Base-by-base conservation (phyloP, 2,797 vertebrate species). In the Sebastes trivittatus region DNA sequence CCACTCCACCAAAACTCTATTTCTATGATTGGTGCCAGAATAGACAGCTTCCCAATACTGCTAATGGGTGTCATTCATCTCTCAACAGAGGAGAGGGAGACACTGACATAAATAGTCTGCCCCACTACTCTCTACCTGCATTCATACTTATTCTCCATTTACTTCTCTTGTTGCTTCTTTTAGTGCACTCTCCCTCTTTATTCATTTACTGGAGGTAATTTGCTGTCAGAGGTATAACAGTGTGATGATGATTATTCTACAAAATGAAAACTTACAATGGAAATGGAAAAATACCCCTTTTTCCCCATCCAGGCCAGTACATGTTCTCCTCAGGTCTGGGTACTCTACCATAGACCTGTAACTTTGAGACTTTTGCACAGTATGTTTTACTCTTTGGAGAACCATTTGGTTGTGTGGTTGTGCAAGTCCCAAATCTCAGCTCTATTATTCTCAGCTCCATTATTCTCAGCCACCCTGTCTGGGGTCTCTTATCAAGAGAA, bases 21-120 rank as follows among this genome's bases (percentile, higher is more conserved):
- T 79, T 78, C 66, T 89, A 54, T 88, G 80, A 88, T 49, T 77
- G 36, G 65, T 86, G 80, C 75, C 66, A 82, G 88, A 75, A 81
- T 49, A 82, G 82, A 86, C 63, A 69, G 65, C 71, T 85, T 89
- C 58, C 66, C 77, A 87, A 84, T 83, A 72, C 25, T 36, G 46
- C 72, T 89, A 91, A 90, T 89, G 83, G 87, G 49, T 80, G 74
- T 81, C 80, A 91, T 92, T 93, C 81, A 90, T 93, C 87, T 86
- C 72, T 86, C 68, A 70, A 78, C 55, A 86, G 63, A 77, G 55
- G 30, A 83, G 61, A 82, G n/a, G 38, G 38, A 82, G 65, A 83
- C 65, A 72, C 52, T 58, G 77, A 76, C 56, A 72, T 70, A 66
- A 74, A 80, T 68, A 80, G 77, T 71, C 78, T 82, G n/a, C 63